phyloP scores from a whole-genome alignment of 2,888 invertebrate species.

The Rhagium mordax region DNA sequence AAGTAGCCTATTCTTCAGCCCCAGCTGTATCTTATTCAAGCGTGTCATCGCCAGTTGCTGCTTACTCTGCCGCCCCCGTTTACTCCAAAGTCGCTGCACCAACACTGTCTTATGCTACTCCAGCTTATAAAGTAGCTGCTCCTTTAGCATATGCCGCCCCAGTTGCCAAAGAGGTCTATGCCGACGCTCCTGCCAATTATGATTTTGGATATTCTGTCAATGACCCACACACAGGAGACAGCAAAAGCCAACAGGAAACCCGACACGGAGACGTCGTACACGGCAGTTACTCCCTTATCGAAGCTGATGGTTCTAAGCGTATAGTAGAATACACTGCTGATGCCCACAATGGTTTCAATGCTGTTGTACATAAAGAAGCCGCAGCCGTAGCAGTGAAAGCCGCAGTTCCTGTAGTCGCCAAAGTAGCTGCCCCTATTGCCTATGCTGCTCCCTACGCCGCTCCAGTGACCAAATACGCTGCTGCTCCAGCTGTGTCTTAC shows the following conservation, averaged over 20 bases:
- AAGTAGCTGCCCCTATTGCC: slow-evolving; percentile 43
- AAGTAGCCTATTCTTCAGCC: slow-evolving; percentile 56
- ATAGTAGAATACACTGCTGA: slow-evolving; percentile 64
- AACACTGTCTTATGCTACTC: slow-evolving; percentile 42
- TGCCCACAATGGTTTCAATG: slow-evolving; percentile 72
- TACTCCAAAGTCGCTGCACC: slow-evolving; percentile 39
- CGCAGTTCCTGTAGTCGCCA: slow-evolving; percentile 49
- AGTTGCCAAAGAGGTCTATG: slow-evolving; percentile 67
- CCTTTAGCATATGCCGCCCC: slow-evolving; percentile 63
- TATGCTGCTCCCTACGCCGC: slow-evolving; percentile 54
- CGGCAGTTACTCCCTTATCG: slow-evolving; percentile 71
- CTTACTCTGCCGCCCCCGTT: slow-evolving; percentile 56
- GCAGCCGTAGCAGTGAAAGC: slow-evolving; percentile 66
- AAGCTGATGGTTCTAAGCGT: slow-evolving; percentile 72
- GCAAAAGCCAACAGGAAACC: slow-evolving; percentile 75
- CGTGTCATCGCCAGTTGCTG: slow-evolving; percentile 64
- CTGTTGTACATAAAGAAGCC: slow-evolving; percentile 70
- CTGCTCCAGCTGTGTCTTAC: slow-evolving; percentile 33
- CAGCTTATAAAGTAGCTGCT: slow-evolving; percentile 45
- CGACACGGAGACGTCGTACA: slow-evolving; percentile 71
- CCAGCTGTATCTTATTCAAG: slow-evolving; percentile 68
- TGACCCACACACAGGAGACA: slow-evolving; percentile 69
- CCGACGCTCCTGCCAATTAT: slow-evolving; percentile 57
- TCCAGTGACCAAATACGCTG: slow-evolving; percentile 61
- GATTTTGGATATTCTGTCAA: slow-evolving; percentile 52